Evolutionary conservation across 2,797 vertebrate species (phyloP).

Genomic region (Eulemur mongoz): DNA sequence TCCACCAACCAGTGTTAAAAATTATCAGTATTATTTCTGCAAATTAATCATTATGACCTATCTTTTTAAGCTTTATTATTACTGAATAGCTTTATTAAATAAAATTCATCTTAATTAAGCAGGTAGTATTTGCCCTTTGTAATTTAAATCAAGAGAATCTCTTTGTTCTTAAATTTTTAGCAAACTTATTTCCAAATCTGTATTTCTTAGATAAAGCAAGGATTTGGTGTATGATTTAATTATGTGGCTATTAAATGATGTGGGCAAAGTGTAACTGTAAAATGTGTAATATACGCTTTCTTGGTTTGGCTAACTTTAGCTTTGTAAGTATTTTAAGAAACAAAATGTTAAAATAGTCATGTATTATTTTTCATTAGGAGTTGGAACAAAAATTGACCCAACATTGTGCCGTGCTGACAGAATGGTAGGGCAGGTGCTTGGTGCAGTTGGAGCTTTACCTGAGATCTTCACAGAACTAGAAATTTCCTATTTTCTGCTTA

Average conservation of each 20-base stretch:
- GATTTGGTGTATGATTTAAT: background rate
- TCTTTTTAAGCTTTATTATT: background rate
- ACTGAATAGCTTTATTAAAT: background rate
- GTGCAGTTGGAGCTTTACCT: conserved; percentile 93
- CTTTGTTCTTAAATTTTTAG: background rate
- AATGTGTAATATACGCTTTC: background rate
- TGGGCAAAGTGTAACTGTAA: background rate
- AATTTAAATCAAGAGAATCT: background rate
- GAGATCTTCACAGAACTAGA: conserved; percentile 97
- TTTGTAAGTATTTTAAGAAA: background rate
- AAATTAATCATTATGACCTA: background rate
- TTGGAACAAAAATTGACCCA: conserved; percentile 97
- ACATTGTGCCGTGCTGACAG: conserved; percentile 94
- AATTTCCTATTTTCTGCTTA: conserved; percentile 95
- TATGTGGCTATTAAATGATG: background rate
- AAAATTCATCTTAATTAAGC: background rate
- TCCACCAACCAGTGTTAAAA: background rate
- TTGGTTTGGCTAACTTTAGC: background rate
- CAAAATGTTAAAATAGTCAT: background rate
- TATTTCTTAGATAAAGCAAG: background rate
- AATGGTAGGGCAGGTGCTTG: conserved; percentile 96
- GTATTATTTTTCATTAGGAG: conserved; percentile 84
- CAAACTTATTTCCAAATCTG: background rate
- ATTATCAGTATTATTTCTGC: background rate
- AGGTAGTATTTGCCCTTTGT: background rate